Evolutionary conservation across 2,797 vertebrate species (phyloP), one percentile per base, ranked within the genome.

Genomic region (Synanceia verrucosa): DNA sequence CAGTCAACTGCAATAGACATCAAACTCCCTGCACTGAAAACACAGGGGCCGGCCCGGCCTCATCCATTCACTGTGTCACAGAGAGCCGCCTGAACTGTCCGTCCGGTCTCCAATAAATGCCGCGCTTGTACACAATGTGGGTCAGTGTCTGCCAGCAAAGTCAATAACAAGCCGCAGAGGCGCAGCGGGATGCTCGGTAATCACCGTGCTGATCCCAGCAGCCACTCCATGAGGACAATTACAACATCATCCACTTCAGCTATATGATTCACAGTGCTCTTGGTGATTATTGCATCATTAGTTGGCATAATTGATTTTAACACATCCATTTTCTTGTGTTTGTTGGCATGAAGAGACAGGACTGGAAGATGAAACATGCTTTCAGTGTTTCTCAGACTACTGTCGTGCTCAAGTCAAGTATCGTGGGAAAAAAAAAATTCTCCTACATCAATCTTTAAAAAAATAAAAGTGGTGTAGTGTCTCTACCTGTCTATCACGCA

Each of bases 1-100:
- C 91, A 91, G 92, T 93, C 92, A 90, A 85, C 90, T 91, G 88
- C 82, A 84, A 92, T 91, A 70, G 82, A 90, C 82, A 74, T 93
- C 92, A 91, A 91, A 87, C 83, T 89, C 76, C 39, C 85, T 60
- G 83, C 89, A 83, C 82, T 91, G 83, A 85, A 90, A 90, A 90
- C 88, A 90, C 75, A 85, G 86, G 84, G 87, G 83, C 84, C 81
- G 44, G 70, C 86, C 79, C 77, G 57, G 85, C 84, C 80, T 63
- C 78, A 43, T 81, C 87, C 75, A 89, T 91, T 91, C 89, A 86
- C 60, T 47, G 79, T 46, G 81, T 75, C 76, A 86, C 73, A 9
- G 70, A 80, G 73, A 79, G 69, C 81, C 9, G 79, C 73, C 71
- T 7, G 11, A 39, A 14, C 66, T 59, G 81, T 66, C 74, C 6